Evolutionary conservation across 30 jellyfish, hydroid and myxozoan genomes (phyloP), one percentile per base, ranked within the genome.

Genomic region (Haliclystus octoradiatus): DNA sequence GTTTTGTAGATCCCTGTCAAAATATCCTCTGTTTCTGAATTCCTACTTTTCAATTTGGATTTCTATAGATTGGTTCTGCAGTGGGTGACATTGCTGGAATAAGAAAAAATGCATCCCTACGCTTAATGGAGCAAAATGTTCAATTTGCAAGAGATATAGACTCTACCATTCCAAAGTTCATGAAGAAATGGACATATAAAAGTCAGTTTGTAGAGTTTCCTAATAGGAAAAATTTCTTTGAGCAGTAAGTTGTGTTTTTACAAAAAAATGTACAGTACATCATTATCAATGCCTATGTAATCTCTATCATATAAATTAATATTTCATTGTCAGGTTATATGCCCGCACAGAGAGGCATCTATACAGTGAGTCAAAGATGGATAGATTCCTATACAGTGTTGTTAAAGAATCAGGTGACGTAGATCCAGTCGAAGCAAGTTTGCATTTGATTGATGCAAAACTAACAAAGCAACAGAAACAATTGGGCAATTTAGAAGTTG

Each of bases 11-110:
- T n/a, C n/a, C n/a, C n/a, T n/a, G n/a, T n/a, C n/a, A n/a, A n/a
- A n/a, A n/a, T n/a, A n/a, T n/a, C n/a, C n/a, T n/a, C n/a, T n/a
- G n/a, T n/a, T n/a, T n/a, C n/a, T n/a, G n/a, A n/a, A n/a, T n/a
- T n/a, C n/a, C n/a, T n/a, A n/a, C n/a, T n/a, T n/a, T n/a, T n/a
- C n/a, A n/a, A n/a, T n/a, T n/a, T n/a, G n/a, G n/a, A n/a, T n/a
- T n/a, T n/a, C n/a, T n/a, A n/a, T n/a, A 81, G 94, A 79, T 81
- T 73, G 94, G 94, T 66, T 62, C 71, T 33, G 94, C 94, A 4
- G 94, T 81, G 32, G 94, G 81, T 65, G 94, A 81, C 34, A 81
- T 81, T 29, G 75, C 65, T 7, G 84, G 94, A 53, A 79, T 81
- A 50, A 68, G 76, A 31, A 72, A 81, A 31, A 65, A 69, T n/a